Percentiles rank a stretch among this genome's conserved stretches.
Evolutionary conservation across 2,888 invertebrate species (phyloP).

Genomic region (Nycteola revayana): DNA sequence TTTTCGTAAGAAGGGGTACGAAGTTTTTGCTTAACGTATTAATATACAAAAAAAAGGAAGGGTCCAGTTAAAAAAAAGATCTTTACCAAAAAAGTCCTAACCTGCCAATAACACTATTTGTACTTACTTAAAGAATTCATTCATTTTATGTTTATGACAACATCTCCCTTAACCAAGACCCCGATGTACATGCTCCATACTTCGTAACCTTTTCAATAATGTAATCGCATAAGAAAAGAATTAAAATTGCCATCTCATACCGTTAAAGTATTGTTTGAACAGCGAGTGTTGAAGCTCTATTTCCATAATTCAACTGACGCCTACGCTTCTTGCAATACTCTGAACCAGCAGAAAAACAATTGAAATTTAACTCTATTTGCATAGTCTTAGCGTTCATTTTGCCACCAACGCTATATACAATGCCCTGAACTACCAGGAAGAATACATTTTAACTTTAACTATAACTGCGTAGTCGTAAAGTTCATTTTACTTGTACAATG

Average conservation of each 20-base stretch:
- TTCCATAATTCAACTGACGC: slow-evolving; percentile 71
- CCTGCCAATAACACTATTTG: too few species aligned
- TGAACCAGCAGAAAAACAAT: slow-evolving; percentile 29
- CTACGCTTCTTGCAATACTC: slow-evolving; percentile 58
- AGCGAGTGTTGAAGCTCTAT: slow-evolving; percentile 59
- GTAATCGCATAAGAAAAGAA: slow-evolving; percentile 49
- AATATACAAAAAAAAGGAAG: too few species aligned
- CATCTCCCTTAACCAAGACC: slow-evolving; percentile 35
- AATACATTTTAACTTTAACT: slow-evolving; percentile 30
- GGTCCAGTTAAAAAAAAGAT: too few species aligned
- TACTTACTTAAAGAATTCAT: too few species aligned
- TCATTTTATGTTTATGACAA: too few species aligned
- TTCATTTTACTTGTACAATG: slow-evolving; percentile 40
- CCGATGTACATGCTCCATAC: slow-evolving; percentile 15
- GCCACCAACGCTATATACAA: slow-evolving; percentile 62
- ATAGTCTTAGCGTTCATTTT: slow-evolving; percentile 47
- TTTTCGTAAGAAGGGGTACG: too few species aligned
- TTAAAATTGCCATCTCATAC: slow-evolving; percentile 59
- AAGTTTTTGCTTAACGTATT: too few species aligned
- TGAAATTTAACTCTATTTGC: slow-evolving; percentile 37
- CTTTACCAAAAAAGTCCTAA: too few species aligned
- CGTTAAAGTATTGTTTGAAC: slow-evolving; percentile 73
- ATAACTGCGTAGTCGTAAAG: slow-evolving; percentile 47
- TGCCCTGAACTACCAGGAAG: slow-evolving; percentile 31
- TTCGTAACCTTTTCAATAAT: slow-evolving; percentile 44